phyloP scores from a whole-genome alignment of 2,888 invertebrate species.

The Leptopilina syphax region DNA sequence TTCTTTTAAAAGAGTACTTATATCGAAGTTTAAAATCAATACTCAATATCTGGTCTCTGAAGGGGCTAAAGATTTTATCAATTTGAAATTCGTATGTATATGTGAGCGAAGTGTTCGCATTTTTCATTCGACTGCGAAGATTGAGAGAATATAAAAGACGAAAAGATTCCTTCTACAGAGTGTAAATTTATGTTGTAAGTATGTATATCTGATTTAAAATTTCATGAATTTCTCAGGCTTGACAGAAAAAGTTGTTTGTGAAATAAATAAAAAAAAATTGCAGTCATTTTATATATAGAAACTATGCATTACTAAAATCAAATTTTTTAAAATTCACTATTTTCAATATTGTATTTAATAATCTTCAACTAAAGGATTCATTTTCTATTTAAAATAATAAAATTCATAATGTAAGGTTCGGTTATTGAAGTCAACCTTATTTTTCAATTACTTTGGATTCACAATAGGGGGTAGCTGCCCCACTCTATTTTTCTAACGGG shows the following conservation, averaged over 20 bases:
- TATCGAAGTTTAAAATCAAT: slow-evolving; percentile 63
- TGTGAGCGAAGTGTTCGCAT: not conserved
- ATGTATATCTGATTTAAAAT: not conserved
- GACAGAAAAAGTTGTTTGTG: not conserved
- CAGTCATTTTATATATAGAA: too few species aligned
- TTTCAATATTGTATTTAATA: too few species aligned
- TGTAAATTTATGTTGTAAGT: slow-evolving; percentile 14
- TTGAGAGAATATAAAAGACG: slow-evolving; percentile 27
- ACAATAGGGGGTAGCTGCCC: too few species aligned
- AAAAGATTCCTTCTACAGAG: slow-evolving; percentile 4
- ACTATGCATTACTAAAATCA: too few species aligned
- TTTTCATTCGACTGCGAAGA: slow-evolving; percentile 22
- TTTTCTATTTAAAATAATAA: too few species aligned
- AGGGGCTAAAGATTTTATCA: not conserved
- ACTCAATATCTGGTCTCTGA: slow-evolving; percentile 67
- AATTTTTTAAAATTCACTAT: too few species aligned
- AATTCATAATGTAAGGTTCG: too few species aligned
- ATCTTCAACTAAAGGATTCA: too few species aligned
- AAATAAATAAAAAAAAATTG: too few species aligned
- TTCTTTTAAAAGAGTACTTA: not conserved
- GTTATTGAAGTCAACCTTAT: too few species aligned
- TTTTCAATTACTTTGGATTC: too few species aligned
- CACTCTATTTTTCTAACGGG: too few species aligned
- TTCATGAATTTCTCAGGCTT: not conserved
- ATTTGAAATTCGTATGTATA: not conserved